Conservation (phyloP, 1,140 invertebrate genomes). For the Drosophila kohkoa region DNA sequence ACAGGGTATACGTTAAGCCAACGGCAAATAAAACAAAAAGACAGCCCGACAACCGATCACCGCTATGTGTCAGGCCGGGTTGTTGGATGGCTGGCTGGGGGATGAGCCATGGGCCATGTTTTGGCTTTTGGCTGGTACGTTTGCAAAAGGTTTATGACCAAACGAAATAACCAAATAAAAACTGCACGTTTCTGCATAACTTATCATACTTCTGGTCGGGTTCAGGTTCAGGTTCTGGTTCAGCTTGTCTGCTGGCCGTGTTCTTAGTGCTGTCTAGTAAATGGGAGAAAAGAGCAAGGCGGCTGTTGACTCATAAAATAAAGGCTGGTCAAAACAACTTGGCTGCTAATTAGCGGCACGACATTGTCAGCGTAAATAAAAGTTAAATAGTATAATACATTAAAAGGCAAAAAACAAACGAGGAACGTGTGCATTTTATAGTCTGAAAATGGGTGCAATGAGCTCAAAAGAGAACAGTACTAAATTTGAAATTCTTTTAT, state of each 20-base stretch:
- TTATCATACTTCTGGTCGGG: conserved; percentile 41
- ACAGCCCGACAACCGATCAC: conserved; percentile 32
- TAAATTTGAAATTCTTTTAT: no score
- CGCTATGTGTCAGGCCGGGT: conserved; percentile 49
- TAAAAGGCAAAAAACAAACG: conserved; percentile 4
- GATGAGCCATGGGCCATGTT: conserved; percentile 35
- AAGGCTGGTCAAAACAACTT: conserved; percentile 45
- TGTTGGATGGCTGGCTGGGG: conserved; percentile 18
- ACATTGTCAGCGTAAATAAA: conserved; percentile 51
- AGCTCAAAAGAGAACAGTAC: not conserved
- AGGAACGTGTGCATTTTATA: conserved; percentile 26
- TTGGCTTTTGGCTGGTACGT: conserved; percentile 10
- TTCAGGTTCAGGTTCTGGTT: conserved; percentile 9
- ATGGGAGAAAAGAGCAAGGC: not conserved
- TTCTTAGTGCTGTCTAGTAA: conserved; percentile 20
- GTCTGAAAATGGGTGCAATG: conserved; percentile 1
- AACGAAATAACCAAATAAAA: conserved; percentile 47
- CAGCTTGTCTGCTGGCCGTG: conserved; percentile 7
- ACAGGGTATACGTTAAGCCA: conserved; percentile 21
- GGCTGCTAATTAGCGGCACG: conserved; percentile 59
- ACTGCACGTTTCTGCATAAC: conserved; percentile 64
- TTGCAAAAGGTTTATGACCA: conserved; percentile 54
- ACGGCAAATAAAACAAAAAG: conserved; percentile 14
- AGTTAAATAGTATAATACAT: conserved; percentile 25
- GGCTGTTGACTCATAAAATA: conserved; percentile 27